Base-by-base conservation (phyloP, 2,113 vertebrate species). In the Acinonyx jubatus region DNA sequence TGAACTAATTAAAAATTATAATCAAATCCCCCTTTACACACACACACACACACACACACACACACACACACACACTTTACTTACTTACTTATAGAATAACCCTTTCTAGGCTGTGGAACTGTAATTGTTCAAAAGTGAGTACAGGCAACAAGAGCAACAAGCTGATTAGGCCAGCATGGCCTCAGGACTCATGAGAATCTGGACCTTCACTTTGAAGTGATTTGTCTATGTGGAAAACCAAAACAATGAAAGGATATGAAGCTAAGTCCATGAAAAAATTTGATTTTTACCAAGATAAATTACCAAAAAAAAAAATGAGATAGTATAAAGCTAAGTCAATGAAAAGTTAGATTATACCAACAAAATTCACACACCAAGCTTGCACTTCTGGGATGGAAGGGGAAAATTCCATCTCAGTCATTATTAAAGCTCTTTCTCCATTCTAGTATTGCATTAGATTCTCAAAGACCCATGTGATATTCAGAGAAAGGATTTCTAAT, bases 1-100 rank as follows among this genome's bases (percentile, higher is more conserved):
- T 94, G 76, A 52, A 41, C 88, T 97, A 97, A 94, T 97, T 97
- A 96, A 94, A 96, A 95, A 74, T 97, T 73, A 91, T 82, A 85
- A 95, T 91, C 76, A 91, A 95, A 89, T 89, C 13, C 25, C 29
- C 10, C 74, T 27, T 55, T 76, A 65, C 9, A 71, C 25, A 89
- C 9, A 87, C 12, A 89, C 61, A 88, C 4, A 76, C 12, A 48
- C 23, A 66, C 14, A 55, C 3, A 45, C 33, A 68, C 38, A 66
- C 9, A 89, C 45, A 89, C 10, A 69, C 13, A 85, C 10, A 87
- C 19, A 61, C 5, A 12, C 21, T n/a, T 45, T 65, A 74, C 6
- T 90, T 90, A 50, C 7, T 71, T 33, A 36, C 81, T 76, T 68
- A 84, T 12, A 69, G 36, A 76, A 71, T 88, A 73, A 92, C 3